Base-by-base conservation (phyloP, 2,797 vertebrate genomes). In the Lacerta viridis region DNA sequence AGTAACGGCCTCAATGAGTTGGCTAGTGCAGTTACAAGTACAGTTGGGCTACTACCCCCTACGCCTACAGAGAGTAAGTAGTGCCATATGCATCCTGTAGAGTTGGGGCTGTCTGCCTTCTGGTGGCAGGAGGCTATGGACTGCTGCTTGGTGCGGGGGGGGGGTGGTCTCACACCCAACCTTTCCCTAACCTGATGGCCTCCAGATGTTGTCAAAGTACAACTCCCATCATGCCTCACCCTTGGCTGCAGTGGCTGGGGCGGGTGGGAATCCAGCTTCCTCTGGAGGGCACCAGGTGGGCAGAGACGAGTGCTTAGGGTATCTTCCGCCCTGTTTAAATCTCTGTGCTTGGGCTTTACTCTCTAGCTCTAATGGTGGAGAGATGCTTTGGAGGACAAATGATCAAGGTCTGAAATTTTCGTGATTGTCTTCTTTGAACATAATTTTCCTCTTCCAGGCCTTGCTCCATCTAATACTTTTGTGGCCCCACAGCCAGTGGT, bases 391-490 rank as follows among this genome's bases (percentile, higher is more conserved):
- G 15, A 23, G 18, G 17, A n/a, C 33, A 80, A 5, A 3, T 46
- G 7, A 74, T 36, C 33, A 7, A 23, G n/a, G 64, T 39, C 8
- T 3, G 29, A 5, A 33, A 11, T 41, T 17, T 27, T 43, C 33
- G 15, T 77, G 7, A 72, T 43, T 59, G 18, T 81, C 20, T 88
- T 80, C 0, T 59, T 36, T 36, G 25, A 72, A 59, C 25, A 10
- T 29, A 17, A 41, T 74, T 13, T 39, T 36, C 66, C 1, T 1
- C 43, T 11, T 20, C 17, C 91, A 99, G 98, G 98, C 7, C 95
- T 99, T 68, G 97, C 98, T 69, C 98, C 98, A 9, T 98, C 98
- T 27, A 98, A 97, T 95, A 98, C 98, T 0, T 98, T 99, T 81
- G 98, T 98, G 46, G 97, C 97, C 4, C 96, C 97, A 13, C 97